Evolutionary conservation across 2,888 invertebrate genomes (phyloP), one percentile per base, ranked within the genome.

Genomic region (Drosophila pseudotalamancana): DNA sequence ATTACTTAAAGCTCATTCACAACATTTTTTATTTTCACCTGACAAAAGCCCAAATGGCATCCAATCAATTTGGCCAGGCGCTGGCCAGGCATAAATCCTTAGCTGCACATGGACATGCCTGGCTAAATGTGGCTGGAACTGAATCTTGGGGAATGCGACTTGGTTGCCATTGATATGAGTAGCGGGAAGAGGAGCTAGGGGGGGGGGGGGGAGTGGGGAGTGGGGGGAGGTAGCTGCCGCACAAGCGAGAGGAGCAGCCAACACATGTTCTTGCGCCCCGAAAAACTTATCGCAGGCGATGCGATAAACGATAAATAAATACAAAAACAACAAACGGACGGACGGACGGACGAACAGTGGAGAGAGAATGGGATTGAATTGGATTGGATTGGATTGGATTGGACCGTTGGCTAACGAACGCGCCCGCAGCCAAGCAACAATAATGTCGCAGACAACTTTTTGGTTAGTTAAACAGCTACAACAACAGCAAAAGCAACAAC

Each of bases 201-300:
- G 23, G 14, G n/a, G 16, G 4, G 9, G 39, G 2, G 9, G 1
- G 3, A 5, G 23, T 0, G 42, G 3, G 16, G 25, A 8, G 6
- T 6, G 25, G 11, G 11, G 25, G 40, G 11, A 6, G 11, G 14
- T n/a, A n/a, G n/a, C n/a, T n/a, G n/a, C n/a, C n/a, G n/a, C n/a
- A 66, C 81, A 54, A 66, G 77, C 16, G 34, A 78, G 81, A 79
- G 77, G 77, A 72, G 74, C 66, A 42, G 9, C 64, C 84, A 87
- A 89, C 89, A 89, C 88, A 88, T 89, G 89, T 89, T 89, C 90
- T 89, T 89, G 90, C 89, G 89, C 89, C 89, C 88, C 88, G 78
- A 87, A 87, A 83, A 87, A 84, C 87, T 87, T 85, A 85, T 85
- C 84, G 87, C 87, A 69, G 55, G 67, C 77, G 83, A 86, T 86